Evolutionary conservation across 2,888 invertebrate genomes (phyloP), one percentile per base, ranked within the genome.

Genomic region (Cephus spinipes): DNA sequence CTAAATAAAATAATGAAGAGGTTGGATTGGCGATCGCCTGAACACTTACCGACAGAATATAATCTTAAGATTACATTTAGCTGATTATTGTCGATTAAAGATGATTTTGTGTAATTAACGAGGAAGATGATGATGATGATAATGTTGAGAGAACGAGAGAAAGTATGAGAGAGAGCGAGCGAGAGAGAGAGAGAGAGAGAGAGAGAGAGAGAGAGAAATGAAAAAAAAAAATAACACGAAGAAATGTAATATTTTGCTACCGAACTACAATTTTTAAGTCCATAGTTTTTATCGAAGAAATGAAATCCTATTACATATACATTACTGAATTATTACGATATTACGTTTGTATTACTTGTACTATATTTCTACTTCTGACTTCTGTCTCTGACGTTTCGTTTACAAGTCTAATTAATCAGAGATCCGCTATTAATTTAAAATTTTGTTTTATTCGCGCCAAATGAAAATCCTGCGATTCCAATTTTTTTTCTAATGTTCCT

Each of bases 211-310:
- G 31, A 69, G 69, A 69, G 11, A 71, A 32, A 71, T 15, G 32
- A 32, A 30, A 32, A 71, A 32, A n/a, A n/a, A 71, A 32, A 71
- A 33, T 76, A 77, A 82, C 71, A 80, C 77, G 79, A 80, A 81
- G 82, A 82, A 85, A 31, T 71, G 31, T 71, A 71, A 85, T 85
- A 85, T 85, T 86, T 86, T 85, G 83, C 86, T 85, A 86, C 84
- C 84, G 83, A 85, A 85, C 83, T 83, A 83, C 84, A 84, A 79
- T 83, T 85, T 84, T 85, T 83, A 84, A 85, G 85, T 85, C 83
- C 82, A 83, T 85, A 85, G 83, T 83, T 84, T 83, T 85, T 83
- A 84, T 85, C 83, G 79, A 32, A 30, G 34, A 33, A 32, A 32
- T 12, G 33, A 30, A 33, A 73, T 73, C 74, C 74, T 73, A 73